phyloP scores from a whole-genome alignment of 2,113 vertebrate genomes.

The Neoarius graeffei region DNA sequence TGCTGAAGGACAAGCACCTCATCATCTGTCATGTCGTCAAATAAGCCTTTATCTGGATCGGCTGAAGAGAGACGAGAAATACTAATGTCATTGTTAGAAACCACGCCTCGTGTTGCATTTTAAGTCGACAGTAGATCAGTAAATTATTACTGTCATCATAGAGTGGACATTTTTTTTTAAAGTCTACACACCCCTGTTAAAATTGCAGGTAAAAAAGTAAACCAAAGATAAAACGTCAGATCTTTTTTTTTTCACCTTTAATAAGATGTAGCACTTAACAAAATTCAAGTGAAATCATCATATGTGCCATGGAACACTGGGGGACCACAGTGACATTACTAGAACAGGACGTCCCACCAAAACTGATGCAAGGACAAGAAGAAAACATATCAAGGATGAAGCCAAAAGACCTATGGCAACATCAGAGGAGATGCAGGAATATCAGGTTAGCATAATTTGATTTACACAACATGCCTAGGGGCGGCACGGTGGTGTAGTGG shows the following conservation, averaged over 20 bases:
- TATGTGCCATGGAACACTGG: not conserved
- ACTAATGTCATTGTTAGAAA: not conserved
- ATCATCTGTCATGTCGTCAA: constrained; percentile 92
- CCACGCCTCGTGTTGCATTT: not conserved
- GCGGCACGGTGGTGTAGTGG: too few relatives aligned
- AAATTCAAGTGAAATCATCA: not conserved
- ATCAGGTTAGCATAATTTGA: not conserved
- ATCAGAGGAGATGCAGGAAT: not conserved
- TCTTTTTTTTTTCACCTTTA: not conserved
- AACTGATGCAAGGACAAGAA: not conserved
- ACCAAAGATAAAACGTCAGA: not conserved
- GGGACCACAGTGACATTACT: not conserved
- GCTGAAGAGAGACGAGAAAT: constrained; percentile 64
- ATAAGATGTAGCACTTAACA: not conserved
- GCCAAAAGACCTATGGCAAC: not conserved
- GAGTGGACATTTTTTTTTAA: not conserved
- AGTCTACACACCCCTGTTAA: not conserved
- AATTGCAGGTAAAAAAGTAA: not conserved
- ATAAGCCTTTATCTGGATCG: constrained; percentile 87
- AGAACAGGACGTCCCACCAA: not conserved
- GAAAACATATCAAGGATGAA: not conserved
- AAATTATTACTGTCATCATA: not conserved
- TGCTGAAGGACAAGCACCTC: constrained; percentile 97
- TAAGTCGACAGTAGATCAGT: not conserved
- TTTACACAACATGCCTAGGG: too few relatives aligned